Evolutionary conservation across 2,888 invertebrate genomes (phyloP), one percentile per base, ranked within the genome.

Genomic region (Lepidocyrtinus sp.): DNA sequence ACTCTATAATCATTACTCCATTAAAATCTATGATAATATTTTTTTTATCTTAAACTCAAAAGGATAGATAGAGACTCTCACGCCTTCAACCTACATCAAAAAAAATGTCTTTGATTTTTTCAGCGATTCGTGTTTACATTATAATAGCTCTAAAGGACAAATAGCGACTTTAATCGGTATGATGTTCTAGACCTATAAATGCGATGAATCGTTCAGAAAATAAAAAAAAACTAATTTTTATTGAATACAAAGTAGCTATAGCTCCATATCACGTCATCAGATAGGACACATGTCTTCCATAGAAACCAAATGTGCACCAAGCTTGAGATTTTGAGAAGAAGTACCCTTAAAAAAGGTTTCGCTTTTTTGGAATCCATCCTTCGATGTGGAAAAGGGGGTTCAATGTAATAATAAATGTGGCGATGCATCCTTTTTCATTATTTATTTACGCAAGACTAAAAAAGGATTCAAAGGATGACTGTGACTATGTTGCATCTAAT

Each of bases 121-220:
- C n/a, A n/a, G n/a, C n/a, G n/a, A n/a, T n/a, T n/a, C n/a, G n/a
- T n/a, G n/a, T n/a, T n/a, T n/a, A n/a, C n/a, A n/a, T n/a, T n/a
- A n/a, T n/a, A n/a, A n/a, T n/a, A n/a, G n/a, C n/a, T n/a, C n/a
- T n/a, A n/a, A n/a, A n/a, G n/a, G n/a, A 36, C 36, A 36, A 36
- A 36, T 36, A 36, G 36, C 12, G 36, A 12, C 36, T 36, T 12
- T 36, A 36, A 36, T 36, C 36, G 36, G 36, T 36, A 36, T 36
- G 36, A 7, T 36, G 79, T 63, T 79, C 79, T 79, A 79, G 79
- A 79, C 79, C 79, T 74, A 79, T 24, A 61, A 79, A 73, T 24
- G 69, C 64, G 63, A 36, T 36, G 61, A 0, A 55, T 55, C n/a
- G n/a, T n/a, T n/a, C n/a, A n/a, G n/a, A n/a, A n/a, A n/a, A n/a